These are phyloP conservation scores for Megalops atlanticus DNA, from an alignment of 2,113 vertebrate species.

Conservation along the genomic window DNA sequence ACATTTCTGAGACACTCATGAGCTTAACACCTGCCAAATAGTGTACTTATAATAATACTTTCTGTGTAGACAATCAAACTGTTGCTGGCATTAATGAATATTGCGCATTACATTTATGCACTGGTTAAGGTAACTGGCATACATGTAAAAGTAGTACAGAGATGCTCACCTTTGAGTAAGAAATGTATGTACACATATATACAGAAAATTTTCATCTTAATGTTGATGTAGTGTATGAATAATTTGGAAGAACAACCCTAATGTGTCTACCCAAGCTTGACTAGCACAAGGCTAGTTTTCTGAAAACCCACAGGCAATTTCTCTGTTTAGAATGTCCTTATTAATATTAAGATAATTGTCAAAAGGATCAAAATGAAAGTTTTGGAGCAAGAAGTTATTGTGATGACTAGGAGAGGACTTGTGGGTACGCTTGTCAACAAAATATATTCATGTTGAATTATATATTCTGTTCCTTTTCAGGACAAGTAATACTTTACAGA, in stretches of 20 bases:
- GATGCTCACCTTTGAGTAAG: not conserved
- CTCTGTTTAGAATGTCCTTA: conserved; percentile 30
- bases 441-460: not conserved
- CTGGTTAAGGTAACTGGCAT: no score
- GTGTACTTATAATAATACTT: not conserved
- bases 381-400: not conserved
- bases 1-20: not conserved
- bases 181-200: no score
- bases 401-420: not conserved
- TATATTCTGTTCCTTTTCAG: not conserved
- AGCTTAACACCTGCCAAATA: not conserved
- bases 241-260: conserved; percentile 7
- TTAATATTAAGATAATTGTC: conserved; percentile 43
- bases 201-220: conserved; percentile 5
- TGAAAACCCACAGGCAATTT: conserved; percentile 29
- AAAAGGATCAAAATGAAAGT: conserved; percentile 30
- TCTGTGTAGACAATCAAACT: no score
- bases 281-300: conserved; percentile 4
- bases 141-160: no score
- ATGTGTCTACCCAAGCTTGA: not conserved
- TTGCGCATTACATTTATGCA: no score
- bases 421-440: not conserved
- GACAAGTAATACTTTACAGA: not conserved
- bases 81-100: no score
- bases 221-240: not conserved